Percentiles rank a stretch among this genome's conserved stretches.
These are phyloP conservation scores for Acronicta alni DNA, from an alignment of 2,888 invertebrate genomes.

Conservation along the genomic window DNA sequence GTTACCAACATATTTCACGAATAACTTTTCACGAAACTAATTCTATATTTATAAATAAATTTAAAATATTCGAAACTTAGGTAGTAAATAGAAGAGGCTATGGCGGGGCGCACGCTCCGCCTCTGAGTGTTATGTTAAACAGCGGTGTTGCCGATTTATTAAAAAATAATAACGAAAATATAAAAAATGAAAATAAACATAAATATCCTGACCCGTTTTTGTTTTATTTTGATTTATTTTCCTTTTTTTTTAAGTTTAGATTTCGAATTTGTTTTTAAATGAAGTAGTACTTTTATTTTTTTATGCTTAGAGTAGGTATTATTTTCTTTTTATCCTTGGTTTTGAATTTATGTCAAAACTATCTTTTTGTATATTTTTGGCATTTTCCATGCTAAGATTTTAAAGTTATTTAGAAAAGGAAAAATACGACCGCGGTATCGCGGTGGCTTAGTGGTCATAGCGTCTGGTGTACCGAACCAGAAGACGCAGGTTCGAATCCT, in stretches of 20 bases:
- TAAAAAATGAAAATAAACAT: conserved; percentile 47
- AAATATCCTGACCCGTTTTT: conserved; percentile 39
- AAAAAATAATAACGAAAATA: conserved; percentile 37
- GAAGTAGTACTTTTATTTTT: background rate
- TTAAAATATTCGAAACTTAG: conserved; percentile 33
- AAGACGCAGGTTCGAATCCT: no score
- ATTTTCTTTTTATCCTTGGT: no score
- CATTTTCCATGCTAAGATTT: no score
- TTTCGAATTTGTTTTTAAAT: background rate
- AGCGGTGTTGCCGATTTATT: conserved; percentile 49
- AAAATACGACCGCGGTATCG: no score
- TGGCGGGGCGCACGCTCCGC: conserved; percentile 47
- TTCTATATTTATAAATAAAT: conserved; percentile 22
- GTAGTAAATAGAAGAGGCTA: conserved; percentile 48
- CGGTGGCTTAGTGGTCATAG: no score
- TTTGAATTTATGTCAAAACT: no score
- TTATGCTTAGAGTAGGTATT: no score
- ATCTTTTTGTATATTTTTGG: no score
- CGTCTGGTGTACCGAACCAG: no score
- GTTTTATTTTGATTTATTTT: conserved; percentile 53
- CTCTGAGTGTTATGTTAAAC: conserved; percentile 48
- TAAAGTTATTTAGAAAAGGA: no score
- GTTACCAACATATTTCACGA: background rate
- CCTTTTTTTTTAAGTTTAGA: conserved; percentile 8
- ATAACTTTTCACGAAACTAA: conserved; percentile 21